Percentiles rank a stretch among this genome's conserved stretches.
These are phyloP conservation scores for Poecilobothrus nobilitatus DNA, from an alignment of 2,888 invertebrate genomes.

Conservation along the genomic window DNA sequence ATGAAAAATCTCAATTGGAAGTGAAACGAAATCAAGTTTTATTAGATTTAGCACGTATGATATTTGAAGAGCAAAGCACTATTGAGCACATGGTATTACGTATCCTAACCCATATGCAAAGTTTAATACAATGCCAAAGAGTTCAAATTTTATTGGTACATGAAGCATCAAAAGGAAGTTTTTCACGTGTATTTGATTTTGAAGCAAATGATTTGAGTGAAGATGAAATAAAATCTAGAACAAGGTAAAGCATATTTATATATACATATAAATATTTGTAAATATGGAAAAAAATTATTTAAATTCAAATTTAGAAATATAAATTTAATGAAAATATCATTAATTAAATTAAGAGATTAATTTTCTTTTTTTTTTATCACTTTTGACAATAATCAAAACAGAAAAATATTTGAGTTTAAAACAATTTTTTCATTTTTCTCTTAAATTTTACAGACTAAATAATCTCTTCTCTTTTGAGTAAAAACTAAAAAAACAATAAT, in stretches of 20 bases:
- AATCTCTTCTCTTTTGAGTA: no score
- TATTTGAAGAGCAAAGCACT: conserved; percentile 94
- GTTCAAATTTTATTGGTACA: conserved; percentile 90
- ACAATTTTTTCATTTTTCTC: no score
- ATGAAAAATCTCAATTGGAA: conserved; percentile 89
- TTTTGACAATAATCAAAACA: no score
- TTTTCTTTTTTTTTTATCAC: no score
- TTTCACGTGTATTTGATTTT: conserved; percentile 88
- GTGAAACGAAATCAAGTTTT: conserved; percentile 92
- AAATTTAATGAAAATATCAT: no score
- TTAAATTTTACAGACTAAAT: no score
- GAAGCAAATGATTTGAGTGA: conserved; percentile 80
- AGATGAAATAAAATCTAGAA: conserved; percentile 71
- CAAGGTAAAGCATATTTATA: conserved; percentile 47
- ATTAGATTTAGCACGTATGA: conserved; percentile 88
- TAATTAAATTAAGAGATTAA: no score
- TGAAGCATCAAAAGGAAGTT: conserved; percentile 83
- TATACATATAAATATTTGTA: conserved; percentile 7
- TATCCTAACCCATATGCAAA: conserved; percentile 89
- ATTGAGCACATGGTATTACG: conserved; percentile 90
- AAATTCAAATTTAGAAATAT: no score
- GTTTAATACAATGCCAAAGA: conserved; percentile 86
- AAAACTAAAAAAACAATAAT: no score
- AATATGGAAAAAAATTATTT: background rate
- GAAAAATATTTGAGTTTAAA: no score